A percentile compares a stretch with the other conserved stretches of the same genome.
phyloP scores from a whole-genome alignment of 2,888 invertebrate species.

The Blomia tropicalis region DNA sequence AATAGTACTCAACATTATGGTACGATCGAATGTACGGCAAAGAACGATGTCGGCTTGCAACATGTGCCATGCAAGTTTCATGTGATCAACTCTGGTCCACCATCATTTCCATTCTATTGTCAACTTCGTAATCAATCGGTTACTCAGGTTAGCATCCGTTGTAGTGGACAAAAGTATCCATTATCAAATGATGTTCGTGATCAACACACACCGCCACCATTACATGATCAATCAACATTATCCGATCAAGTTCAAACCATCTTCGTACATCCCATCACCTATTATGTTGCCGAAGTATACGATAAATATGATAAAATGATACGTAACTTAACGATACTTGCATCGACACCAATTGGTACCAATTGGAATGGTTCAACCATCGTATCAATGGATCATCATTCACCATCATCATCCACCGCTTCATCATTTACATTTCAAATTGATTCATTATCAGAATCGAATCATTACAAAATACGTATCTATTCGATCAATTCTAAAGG shows the following conservation, averaged over 20 bases:
- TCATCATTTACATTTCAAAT: slow-evolving; percentile 3
- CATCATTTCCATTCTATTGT: slow-evolving; percentile 25
- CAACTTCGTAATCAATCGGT: slow-evolving; percentile 24
- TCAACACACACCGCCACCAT: not conserved
- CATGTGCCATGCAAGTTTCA: slow-evolving; percentile 24
- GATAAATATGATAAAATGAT: slow-evolving; percentile 3
- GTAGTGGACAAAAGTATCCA: slow-evolving; percentile 7
- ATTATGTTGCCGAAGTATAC: slow-evolving; percentile 25
- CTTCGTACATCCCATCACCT: slow-evolving; percentile 23
- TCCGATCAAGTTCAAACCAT: slow-evolving; percentile 6
- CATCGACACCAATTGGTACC: slow-evolving; percentile 4
- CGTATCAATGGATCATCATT: not conserved
- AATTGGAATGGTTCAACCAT: not conserved
- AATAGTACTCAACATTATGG: slow-evolving; percentile 24
- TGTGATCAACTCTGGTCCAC: slow-evolving; percentile 25
- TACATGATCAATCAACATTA: no score
- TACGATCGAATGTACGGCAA: slow-evolving; percentile 25
- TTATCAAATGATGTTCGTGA: not conserved
- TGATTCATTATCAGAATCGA: slow-evolving; percentile 2
- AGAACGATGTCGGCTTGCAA: slow-evolving; percentile 26
- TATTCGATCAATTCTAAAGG: slow-evolving; percentile 23
- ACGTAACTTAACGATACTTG: slow-evolving; percentile 14
- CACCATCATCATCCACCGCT: not conserved
- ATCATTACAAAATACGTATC: slow-evolving; percentile 15
- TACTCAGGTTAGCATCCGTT: slow-evolving; percentile 21